Evolutionary conservation across 2,888 invertebrate genomes (phyloP), one percentile per base, ranked within the genome.

Genomic region (Pristionchus maxplancki): DNA sequence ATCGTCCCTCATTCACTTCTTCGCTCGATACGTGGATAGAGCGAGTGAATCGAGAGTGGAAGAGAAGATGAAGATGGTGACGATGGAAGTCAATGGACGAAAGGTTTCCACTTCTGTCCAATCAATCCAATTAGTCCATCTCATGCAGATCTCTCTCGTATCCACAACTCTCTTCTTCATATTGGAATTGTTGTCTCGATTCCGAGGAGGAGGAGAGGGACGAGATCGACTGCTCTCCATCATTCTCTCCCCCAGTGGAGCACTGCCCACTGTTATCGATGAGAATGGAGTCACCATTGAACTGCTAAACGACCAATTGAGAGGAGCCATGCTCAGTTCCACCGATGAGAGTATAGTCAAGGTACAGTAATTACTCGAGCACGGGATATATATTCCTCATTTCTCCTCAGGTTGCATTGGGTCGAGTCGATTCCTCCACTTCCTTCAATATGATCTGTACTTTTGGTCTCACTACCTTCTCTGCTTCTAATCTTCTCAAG

Each of bases 311-410:
- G 87, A 87, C 9, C 44, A 87, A 40, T 53, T 87, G 87, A 53
- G 87, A 71, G 87, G 50, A 50, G 87, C 74, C 0, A 87, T 87
- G 87, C 87, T 87, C 34, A 58, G 71, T 53, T 87, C 87, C 31
- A 87, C 50, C n/a, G 87, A 87, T 74, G 71, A 87, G 37, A 67
- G 37, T n/a, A 87, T 87, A 24, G 87, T 87, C 71, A 87, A 74
- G 74, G 87, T 87, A 37, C 17, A 24, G 48, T 11, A 50, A 5
- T 1, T 1, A 31, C 15, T 6, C n/a, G 50, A 53, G 0, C 58
- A 58, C 37, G 58, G 37, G n/a, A 83, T 53, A 53, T 31, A 34
- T 28, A 83, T 78, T 44, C 31, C 24, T 53, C 37, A 40, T 44
- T 0, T 40, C 28, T 40, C 1, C 44, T 44, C 44, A 85, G 85